Base-by-base conservation (phyloP, 1,140 invertebrate species). In the Drosophila virilis region DNA sequence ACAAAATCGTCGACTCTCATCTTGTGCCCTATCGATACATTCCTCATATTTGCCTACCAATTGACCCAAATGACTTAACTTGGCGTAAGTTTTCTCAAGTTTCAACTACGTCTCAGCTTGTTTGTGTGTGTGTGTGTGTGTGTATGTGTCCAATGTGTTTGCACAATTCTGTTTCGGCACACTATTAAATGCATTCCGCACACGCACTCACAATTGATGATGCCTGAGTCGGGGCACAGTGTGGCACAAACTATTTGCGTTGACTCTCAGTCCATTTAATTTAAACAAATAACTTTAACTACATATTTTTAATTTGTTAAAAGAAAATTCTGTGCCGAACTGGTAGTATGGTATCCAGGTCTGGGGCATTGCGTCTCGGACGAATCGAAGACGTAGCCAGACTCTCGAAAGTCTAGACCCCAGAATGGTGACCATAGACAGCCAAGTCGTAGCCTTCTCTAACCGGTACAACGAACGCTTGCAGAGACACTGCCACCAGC, bases 121-220 rank as follows among this genome's bases (percentile, higher is more conserved):
- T 54, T 35, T 52, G 50, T 8, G n/a, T 13, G n/a, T 35, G 50
- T 40, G 37, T 40, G 46, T 28, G 40, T 43, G n/a, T 13, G 40
- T 43, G 40, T 43, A 5, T n/a, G 40, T 17, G 17, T 17, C 17
- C 42, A 64, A 68, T 28, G 59, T 76, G 45, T 50, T 4, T 10
- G 43, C 46, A 12, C 32, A 45, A 71, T 45, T 57, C 43, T 38
- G 51, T 58, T 66, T 64, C 54, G 60, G 64, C 69, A 67, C 48
- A 66, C 65, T 68, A 78, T 85, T 82, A 85, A 75, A 75, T 78
- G 66, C 78, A 85, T 75, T 77, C 66, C 77, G 74, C 69, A 71
- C 58, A 69, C 38, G 38, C 78, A 64, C 59, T 71, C 52, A 46
- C 67, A 70, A 58, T 75, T 75, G 52, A 67, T 58, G 62, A 61